Conservation (phyloP, 2,888 invertebrate species). For the Caenorhabditis plicata region DNA sequence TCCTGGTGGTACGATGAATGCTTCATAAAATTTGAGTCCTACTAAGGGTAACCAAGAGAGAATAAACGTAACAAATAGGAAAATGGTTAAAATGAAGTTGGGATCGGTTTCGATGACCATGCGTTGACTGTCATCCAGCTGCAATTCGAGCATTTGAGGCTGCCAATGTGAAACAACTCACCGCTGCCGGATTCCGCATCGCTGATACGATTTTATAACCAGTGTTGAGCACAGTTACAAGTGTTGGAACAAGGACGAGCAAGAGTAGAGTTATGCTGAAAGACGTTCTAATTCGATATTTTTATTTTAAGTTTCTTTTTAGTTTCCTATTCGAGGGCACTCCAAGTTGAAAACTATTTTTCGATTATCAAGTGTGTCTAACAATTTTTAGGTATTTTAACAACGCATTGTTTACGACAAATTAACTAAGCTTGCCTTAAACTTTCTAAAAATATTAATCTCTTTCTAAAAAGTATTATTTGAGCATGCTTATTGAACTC, state of each 20-base stretch:
- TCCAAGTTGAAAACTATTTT: background rate
- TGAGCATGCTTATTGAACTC: too few species aligned
- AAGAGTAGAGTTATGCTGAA: conserved; percentile 82
- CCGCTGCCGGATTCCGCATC: conserved; percentile 77
- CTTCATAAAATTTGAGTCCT: conserved; percentile 40
- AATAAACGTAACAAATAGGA: conserved; percentile 86
- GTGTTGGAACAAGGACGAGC: conserved; percentile 87
- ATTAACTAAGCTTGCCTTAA: too few species aligned
- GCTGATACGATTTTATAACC: conserved; percentile 91
- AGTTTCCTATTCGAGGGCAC: background rate
- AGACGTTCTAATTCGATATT: conserved; percentile 2
- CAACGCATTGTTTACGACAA: too few species aligned
- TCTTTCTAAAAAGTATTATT: too few species aligned
- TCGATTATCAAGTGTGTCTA: too few species aligned
- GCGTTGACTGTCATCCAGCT: conserved; percentile 82
- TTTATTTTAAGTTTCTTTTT: background rate
- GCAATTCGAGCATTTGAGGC: conserved; percentile 21
- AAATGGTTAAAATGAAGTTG: conserved; percentile 92
- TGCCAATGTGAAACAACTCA: conserved; percentile 3
- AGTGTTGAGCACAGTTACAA: conserved; percentile 90
- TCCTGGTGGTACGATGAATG: conserved; percentile 28
- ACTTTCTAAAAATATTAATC: too few species aligned
- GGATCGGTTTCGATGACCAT: conserved; percentile 86
- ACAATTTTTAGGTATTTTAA: too few species aligned
- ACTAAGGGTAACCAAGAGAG: conserved; percentile 76